Conservation (phyloP, 2,113 vertebrate genomes). For the Ibidorhyncha struthersii region DNA sequence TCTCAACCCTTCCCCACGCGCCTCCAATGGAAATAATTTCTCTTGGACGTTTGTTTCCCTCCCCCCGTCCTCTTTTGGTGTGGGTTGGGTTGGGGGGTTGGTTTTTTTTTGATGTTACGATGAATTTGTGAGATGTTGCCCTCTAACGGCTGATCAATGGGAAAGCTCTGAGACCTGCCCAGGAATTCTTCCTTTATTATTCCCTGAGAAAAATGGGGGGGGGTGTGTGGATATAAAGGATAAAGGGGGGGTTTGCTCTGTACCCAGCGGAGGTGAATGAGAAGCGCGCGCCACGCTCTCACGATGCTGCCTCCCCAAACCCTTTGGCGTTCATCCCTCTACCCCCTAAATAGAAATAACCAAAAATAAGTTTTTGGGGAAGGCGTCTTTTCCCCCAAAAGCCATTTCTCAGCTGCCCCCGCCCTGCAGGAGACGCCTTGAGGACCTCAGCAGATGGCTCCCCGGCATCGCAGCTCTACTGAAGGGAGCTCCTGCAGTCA, state of each 20-base stretch:
- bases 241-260: accelerated
- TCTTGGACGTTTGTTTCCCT: not conserved
- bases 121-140: conserved; percentile 12
- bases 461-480: not conserved
- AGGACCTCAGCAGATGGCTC: not conserved
- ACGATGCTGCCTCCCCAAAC: accelerated
- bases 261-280: not conserved
- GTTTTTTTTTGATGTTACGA: not conserved
- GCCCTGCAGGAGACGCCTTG: not conserved
- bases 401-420: not conserved
- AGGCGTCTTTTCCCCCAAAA: not conserved
- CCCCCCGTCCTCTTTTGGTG: not conserved
- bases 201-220: not conserved
- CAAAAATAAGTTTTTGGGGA: not conserved
- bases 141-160: not conserved
- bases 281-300: accelerated
- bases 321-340: not conserved
- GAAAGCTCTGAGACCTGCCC: not conserved
- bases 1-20: not conserved
- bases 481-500: conserved; percentile 1
- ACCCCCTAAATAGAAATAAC: not conserved
- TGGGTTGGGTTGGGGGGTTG: not conserved
- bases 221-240: not conserved
- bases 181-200: not conserved
- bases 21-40: not conserved